Conservation (phyloP, 2,888 invertebrate genomes). For the Cecidostiba fungosa region DNA sequence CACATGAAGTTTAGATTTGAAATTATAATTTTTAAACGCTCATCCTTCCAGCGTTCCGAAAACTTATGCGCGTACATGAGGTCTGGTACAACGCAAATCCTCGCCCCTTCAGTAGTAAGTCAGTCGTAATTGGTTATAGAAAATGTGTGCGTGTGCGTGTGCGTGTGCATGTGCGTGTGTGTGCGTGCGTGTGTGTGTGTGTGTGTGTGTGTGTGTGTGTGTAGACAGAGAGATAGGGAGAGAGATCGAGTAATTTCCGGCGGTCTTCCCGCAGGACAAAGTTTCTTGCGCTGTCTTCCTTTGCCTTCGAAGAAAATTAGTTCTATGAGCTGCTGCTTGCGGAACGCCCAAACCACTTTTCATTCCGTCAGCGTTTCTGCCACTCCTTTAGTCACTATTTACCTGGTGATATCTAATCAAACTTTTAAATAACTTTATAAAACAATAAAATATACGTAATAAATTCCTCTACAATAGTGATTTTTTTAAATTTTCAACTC, state of each 20-base stretch:
- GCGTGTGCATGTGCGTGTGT: too few species aligned
- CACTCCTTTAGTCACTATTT: conserved; percentile 34
- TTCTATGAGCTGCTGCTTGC: conserved; percentile 45
- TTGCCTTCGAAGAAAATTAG: conserved; percentile 54
- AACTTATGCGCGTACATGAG: conserved; percentile 35
- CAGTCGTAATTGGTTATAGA: conserved; percentile 52
- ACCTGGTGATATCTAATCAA: conserved; percentile 46
- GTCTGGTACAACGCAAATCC: not conserved
- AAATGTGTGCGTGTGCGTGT: too few species aligned
- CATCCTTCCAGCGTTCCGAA: conserved; percentile 10
- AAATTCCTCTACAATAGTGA: too few species aligned
- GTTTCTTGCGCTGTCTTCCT: conserved; percentile 52
- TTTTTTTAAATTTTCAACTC: too few species aligned
- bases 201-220: too few species aligned
- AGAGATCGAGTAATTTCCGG: conserved; percentile 42
- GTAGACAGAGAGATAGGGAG: not conserved
- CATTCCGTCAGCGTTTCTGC: conserved; percentile 37
- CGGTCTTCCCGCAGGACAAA: conserved; percentile 42
- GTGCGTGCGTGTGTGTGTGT: too few species aligned
- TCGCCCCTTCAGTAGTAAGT: conserved; percentile 18
- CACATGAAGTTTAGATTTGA: conserved; percentile 42
- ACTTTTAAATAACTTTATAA: conserved; percentile 34
- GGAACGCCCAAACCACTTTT: conserved; percentile 48
- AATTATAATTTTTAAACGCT: conserved; percentile 57
- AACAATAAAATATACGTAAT: too few species aligned